phyloP scores from a whole-genome alignment of 2,888 invertebrate species.

The Mimachlamys varia region DNA sequence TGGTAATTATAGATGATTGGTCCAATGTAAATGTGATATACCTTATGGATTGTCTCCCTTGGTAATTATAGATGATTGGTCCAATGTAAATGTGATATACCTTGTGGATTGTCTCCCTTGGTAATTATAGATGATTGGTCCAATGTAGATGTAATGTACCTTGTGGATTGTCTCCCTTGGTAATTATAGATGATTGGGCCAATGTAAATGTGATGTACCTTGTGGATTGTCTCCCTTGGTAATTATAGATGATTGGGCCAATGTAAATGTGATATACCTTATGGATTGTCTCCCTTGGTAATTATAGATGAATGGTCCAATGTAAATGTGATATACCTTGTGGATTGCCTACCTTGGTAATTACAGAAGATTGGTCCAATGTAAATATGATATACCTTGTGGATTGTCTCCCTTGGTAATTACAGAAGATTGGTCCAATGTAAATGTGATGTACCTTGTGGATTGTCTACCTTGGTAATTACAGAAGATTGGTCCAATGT shows the following conservation, averaged over 20 bases:
- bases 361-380: constrained; percentile 95
- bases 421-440: constrained; percentile 96
- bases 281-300: constrained; percentile 88
- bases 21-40: too few species aligned
- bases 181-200: constrained; percentile 96
- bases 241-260: constrained; percentile 97
- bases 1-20: constrained; percentile 96
- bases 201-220: too few species aligned
- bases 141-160: too few species aligned
- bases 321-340: too few species aligned
- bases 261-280: too few species aligned
- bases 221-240: constrained; percentile 86
- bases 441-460: too few species aligned
- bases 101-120: constrained; percentile 85
- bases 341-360: constrained; percentile 89
- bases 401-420: constrained; percentile 89
- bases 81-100: too few species aligned
- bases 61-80: constrained; percentile 97
- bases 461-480: constrained; percentile 90
- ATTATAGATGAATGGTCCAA: constrained; percentile 94
- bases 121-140: constrained; percentile 97
- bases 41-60: constrained; percentile 84
- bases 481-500: too few species aligned
- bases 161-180: constrained; percentile 87
- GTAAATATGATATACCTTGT: too few species aligned